Evolutionary conservation across 2,797 vertebrate genomes (phyloP), one percentile per base, ranked within the genome.

Genomic region (Austrolebias charrua): DNA sequence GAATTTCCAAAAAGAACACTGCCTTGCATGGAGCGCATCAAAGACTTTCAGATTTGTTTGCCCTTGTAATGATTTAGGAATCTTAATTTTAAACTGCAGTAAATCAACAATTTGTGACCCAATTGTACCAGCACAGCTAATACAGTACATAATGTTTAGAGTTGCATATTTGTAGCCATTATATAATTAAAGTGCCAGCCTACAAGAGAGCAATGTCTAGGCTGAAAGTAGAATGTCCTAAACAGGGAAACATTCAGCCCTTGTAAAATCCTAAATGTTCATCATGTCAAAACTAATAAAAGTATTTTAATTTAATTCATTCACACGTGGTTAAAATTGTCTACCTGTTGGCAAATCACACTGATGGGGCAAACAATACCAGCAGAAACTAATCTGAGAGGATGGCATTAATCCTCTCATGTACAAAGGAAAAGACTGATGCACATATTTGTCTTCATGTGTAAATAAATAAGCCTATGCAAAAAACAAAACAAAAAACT

Each of bases 281-380:
- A 50, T 62, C 69, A 60, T 16, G 60, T 68, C 59, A 53, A 31
- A 42, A 54, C 6, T 35, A 38, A 38, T 38, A 38, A 38, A 38
- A 0, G 28, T 9, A 15, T 7, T 15, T 66, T 49, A n/a, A 31
- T 31, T 12, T 15, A 40, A 28, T 71, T 79, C 71, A 79, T 71
- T 62, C 69, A 78, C 50, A 71, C 49, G 28, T 24, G 38, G 10
- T 16, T 47, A 35, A 57, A 47, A 70, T 48, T 71, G 38, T 77
- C 38, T 54, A 81, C 73, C 51, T 66, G 58, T 64, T 66, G 72
- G 77, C 76, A 59, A 82, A 80, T 77, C 69, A 9, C 78, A 76
- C 7, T 51, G 59, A 66, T 55, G 42, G 20, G 61, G 40, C 29
- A 74, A 76, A 75, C 76, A 67, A 84, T 46, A 77, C 35, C 49